Percentiles rank a stretch among this genome's conserved stretches.
phyloP scores from a whole-genome alignment of 2,888 invertebrate genomes.

The Aethes cnicana region DNA sequence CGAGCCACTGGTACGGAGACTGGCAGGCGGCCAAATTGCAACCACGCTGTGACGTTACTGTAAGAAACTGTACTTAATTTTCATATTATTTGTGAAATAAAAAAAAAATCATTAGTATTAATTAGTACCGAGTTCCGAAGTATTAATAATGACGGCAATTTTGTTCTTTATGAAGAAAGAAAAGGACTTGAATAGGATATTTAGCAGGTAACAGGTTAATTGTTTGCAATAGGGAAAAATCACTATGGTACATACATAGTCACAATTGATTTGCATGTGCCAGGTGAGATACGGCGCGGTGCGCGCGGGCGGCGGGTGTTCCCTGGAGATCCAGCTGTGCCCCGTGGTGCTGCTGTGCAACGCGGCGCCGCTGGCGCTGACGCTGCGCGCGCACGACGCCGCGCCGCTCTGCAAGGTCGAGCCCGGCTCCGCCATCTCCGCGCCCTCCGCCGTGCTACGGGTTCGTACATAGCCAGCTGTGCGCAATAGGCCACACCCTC shows the following conservation, averaged over 20 bases:
- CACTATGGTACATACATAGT: no score
- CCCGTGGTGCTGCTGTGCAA: constrained; percentile 64
- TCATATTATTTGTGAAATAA: no score
- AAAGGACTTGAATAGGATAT: no score
- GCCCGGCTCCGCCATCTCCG: constrained; percentile 57
- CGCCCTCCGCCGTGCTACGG: constrained; percentile 53
- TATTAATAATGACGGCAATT: no score
- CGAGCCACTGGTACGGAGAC: constrained; percentile 51
- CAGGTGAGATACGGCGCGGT: constrained; percentile 63
- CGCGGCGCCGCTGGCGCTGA: constrained; percentile 57
- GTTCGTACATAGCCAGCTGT: constrained; percentile 37
- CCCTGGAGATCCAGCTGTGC: constrained; percentile 55
- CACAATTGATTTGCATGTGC: neutral
- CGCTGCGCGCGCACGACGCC: constrained; percentile 65
- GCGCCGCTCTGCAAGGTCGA: constrained; percentile 66
- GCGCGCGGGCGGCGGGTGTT: constrained; percentile 65
- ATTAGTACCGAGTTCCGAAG: no score
- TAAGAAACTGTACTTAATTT: no score
- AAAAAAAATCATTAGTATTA: no score
- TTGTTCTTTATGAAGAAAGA: no score
- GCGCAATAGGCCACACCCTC: no score
- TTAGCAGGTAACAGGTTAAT: no score
- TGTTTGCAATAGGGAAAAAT: no score
- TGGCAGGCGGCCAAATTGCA: constrained; percentile 62
- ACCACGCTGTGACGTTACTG: constrained; percentile 66